phyloP scores from a whole-genome alignment of 1,140 invertebrate genomes.

The Solenopsis fugax region DNA sequence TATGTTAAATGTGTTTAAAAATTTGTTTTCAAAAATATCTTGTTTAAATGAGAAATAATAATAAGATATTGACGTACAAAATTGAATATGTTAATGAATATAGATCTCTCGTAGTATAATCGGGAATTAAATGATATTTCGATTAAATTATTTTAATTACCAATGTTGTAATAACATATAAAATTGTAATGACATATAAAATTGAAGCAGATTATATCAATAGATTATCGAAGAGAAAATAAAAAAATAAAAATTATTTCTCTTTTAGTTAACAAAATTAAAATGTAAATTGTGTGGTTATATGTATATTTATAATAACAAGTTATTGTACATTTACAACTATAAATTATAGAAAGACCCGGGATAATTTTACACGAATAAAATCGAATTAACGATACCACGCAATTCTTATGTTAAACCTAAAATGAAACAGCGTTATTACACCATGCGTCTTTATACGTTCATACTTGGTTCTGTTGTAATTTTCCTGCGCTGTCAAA shows the following conservation, averaged over 20 bases:
- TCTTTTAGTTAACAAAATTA: not conserved
- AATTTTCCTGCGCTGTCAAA: constrained; percentile 42
- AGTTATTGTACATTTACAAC: too few species aligned
- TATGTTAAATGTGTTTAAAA: not conserved
- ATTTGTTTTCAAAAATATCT: not conserved
- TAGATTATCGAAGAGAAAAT: not conserved
- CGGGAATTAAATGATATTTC: constrained; percentile 9
- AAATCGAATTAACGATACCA: too few species aligned
- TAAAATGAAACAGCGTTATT: constrained; percentile 17
- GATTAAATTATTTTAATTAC: not conserved
- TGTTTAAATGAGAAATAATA: not conserved
- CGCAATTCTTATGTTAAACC: not conserved
- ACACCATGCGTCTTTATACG: not conserved
- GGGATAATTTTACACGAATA: too few species aligned
- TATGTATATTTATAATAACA: not conserved
- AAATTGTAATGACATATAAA: not conserved
- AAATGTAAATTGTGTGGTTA: not conserved
- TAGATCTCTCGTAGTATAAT: not conserved
- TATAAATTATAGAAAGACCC: too few species aligned
- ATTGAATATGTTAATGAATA: not conserved
- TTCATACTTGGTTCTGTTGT: not conserved
- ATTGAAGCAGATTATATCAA: constrained; percentile 1
- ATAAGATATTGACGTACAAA: not conserved
- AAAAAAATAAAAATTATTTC: not conserved
- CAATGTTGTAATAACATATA: not conserved